phyloP scores from a whole-genome alignment of 2,888 invertebrate genomes.

The Pemphredon lugubris region DNA sequence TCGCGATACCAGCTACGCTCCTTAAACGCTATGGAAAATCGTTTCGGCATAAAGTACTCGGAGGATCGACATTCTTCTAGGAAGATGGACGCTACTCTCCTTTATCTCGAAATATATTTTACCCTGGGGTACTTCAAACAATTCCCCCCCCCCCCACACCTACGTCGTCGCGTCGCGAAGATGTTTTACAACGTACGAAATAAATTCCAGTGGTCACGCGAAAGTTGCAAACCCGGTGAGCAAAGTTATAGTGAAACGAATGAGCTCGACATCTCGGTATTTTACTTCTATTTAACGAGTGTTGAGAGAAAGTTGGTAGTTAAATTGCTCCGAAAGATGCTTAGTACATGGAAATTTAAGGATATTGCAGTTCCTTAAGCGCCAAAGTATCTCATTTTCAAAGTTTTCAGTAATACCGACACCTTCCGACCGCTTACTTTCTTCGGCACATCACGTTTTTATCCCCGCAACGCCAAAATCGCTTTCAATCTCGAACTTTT shows the following conservation, averaged over 20 bases:
- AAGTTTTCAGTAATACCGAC: constrained; percentile 45
- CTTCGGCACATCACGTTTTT: constrained; percentile 8
- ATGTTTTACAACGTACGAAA: not conserved
- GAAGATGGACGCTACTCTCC: too few relatives aligned
- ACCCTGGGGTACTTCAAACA: too few relatives aligned
- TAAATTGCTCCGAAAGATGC: constrained; percentile 62
- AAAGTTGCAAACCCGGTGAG: constrained; percentile 12
- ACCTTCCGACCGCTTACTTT: constrained; percentile 26
- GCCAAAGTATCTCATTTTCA: constrained; percentile 42
- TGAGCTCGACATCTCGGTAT: constrained; percentile 44
- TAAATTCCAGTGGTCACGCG: not conserved
- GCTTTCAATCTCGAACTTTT: too few relatives aligned
- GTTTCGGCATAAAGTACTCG: too few relatives aligned
- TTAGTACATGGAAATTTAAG: constrained; percentile 54
- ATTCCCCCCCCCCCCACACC: too few relatives aligned
- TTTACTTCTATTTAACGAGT: constrained; percentile 50
- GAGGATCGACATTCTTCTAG: too few relatives aligned
- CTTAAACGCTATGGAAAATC: constrained; percentile 20
- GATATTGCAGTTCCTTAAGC: constrained; percentile 57
- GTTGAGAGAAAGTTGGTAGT: constrained; percentile 52
- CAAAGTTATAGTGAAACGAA: constrained; percentile 50
- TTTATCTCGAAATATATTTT: too few relatives aligned
- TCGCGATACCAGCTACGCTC: constrained; percentile 27
- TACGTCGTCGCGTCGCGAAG: too few relatives aligned
- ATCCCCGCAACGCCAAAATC: too few relatives aligned